Evolutionary conservation across 2,888 invertebrate genomes (phyloP).

Genomic region (Microctonus brassicae): DNA sequence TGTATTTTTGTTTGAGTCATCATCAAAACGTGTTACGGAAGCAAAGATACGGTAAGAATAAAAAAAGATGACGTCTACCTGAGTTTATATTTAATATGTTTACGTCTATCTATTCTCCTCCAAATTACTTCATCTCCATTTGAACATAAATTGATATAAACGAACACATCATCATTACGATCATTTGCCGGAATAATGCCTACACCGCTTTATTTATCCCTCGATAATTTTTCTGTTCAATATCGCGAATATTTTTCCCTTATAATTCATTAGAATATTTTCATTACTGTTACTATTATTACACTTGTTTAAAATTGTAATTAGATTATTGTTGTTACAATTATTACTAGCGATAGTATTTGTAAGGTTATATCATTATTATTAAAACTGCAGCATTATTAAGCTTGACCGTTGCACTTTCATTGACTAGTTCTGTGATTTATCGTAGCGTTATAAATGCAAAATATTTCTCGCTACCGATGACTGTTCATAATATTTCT

Average conservation of each 20-base stretch:
- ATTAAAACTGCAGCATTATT: constrained; percentile 55
- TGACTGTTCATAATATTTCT: not conserved
- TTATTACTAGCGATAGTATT: constrained; percentile 7
- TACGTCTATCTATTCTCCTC: too few species aligned
- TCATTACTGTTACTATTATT: constrained; percentile 12
- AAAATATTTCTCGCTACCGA: constrained; percentile 1
- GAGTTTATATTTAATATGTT: too few species aligned
- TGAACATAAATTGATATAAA: too few species aligned
- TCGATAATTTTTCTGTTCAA: not conserved
- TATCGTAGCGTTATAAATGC: constrained; percentile 45
- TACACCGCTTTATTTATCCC: not conserved
- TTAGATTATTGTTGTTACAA: constrained; percentile 10
- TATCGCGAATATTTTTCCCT: not conserved
- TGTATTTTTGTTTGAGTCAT: not conserved
- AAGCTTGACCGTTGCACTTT: constrained; percentile 68
- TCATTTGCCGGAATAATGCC: not conserved
- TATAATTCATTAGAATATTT: not conserved
- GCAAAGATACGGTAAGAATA: not conserved
- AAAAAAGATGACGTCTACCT: constrained; percentile 21
- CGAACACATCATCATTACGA: not conserved
- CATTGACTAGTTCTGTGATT: constrained; percentile 69
- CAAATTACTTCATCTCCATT: not conserved
- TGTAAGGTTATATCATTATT: constrained; percentile 24
- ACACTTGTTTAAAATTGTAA: not conserved
- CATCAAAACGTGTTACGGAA: not conserved